A percentile compares a stretch with the other conserved stretches of the same genome.
Conservation (phyloP, 2,888 invertebrate genomes). For the Pandemis heparana region DNA sequence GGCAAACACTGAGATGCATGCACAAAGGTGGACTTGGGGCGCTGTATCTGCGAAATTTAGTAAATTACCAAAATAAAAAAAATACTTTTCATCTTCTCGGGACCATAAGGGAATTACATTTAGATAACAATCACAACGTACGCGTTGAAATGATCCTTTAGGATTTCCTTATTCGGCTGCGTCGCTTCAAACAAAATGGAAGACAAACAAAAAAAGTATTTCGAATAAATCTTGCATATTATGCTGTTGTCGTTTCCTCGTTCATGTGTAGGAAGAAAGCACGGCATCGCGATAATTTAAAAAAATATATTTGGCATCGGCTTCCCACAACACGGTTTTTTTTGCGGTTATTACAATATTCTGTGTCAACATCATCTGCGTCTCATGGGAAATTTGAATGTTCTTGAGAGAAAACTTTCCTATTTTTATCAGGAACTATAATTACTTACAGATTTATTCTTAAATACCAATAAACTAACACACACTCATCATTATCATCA, state of each 20-base stretch:
- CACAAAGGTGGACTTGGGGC: no score
- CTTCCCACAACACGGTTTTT: background rate
- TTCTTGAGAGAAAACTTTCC: no score
- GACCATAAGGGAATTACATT: background rate
- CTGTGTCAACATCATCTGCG: no score
- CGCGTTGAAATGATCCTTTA: slow-evolving; percentile 12
- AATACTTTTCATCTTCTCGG: background rate
- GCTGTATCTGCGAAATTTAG: no score
- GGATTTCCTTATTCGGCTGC: slow-evolving; percentile 24
- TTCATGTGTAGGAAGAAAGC: background rate
- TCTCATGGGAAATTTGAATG: no score
- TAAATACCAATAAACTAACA: no score
- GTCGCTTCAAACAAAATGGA: slow-evolving; percentile 48
- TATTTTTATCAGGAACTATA: no score
- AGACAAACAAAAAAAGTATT: slow-evolving; percentile 48
- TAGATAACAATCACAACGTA: slow-evolving; percentile 6
- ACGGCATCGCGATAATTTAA: background rate
- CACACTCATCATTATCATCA: no score
- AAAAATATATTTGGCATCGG: background rate
- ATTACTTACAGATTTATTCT: no score
- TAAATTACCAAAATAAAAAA: background rate
- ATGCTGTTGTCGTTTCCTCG: slow-evolving; percentile 4
- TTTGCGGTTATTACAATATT: no score
- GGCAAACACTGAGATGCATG: no score
- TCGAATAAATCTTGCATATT: slow-evolving; percentile 47